A percentile compares a stretch with the other conserved stretches of the same genome.
Conservation (phyloP, 2,797 vertebrate genomes). For the Catostomus latipinnis region DNA sequence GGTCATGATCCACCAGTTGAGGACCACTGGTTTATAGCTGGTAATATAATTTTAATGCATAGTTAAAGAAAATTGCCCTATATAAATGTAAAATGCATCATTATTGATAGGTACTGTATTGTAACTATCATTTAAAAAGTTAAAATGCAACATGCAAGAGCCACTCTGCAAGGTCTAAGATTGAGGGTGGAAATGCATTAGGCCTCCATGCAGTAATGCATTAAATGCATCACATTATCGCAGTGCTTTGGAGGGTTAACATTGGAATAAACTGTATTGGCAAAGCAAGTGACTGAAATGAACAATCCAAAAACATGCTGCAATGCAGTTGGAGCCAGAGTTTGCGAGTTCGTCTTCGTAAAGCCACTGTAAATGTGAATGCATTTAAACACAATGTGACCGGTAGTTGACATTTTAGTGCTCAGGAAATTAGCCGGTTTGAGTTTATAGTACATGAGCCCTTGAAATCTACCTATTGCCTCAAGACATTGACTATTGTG, state of each 20-base stretch:
- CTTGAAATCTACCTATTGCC: conserved; percentile 50
- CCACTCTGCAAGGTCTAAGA: background rate
- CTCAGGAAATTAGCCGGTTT: conserved; percentile 57
- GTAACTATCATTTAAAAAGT: background rate
- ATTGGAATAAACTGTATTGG: background rate
- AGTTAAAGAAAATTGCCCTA: conserved; percentile 33
- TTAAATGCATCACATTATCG: background rate
- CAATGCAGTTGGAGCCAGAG: background rate
- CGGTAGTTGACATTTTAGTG: conserved; percentile 62
- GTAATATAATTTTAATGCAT: conserved; percentile 82
- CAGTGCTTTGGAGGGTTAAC: background rate
- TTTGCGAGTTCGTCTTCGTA: background rate
- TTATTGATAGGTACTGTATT: too few species aligned
- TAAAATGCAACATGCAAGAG: background rate
- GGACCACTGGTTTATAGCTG: too few species aligned
- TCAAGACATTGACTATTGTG: conserved; percentile 50
- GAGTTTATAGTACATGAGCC: conserved; percentile 41
- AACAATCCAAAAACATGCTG: conserved; percentile 14
- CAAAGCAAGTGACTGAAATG: background rate
- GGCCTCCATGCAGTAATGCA: background rate
- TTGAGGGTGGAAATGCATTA: background rate
- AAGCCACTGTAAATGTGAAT: conserved; percentile 56
- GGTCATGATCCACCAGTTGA: too few species aligned
- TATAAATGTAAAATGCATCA: too few species aligned
- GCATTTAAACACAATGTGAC: conserved; percentile 61